Evolutionary conservation across 2,113 vertebrate species (phyloP), one percentile per base, ranked within the genome.

Genomic region (Xenopus laevis): DNA sequence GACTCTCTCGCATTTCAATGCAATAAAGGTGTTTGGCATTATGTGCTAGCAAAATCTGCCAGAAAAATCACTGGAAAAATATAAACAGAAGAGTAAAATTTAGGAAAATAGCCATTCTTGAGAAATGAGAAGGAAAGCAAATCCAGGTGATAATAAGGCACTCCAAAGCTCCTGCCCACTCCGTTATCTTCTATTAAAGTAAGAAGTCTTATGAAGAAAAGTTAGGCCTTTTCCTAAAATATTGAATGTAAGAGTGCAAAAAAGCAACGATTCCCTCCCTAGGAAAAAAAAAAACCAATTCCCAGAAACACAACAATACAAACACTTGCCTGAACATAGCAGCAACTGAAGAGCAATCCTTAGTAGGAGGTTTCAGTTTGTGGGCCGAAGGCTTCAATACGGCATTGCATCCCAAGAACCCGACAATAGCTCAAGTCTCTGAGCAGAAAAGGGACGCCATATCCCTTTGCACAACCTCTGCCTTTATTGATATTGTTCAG

Each of bases 121-220:
- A 64, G 66, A 60, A 77, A 68, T 65, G 53, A 60, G 18, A 68
- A 15, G 50, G 73, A 58, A 75, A 70, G 46, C 74, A 69, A 68
- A 23, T 62, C 23, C 47, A 64, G 47, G 44, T 62, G 18, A 60
- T 23, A 60, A 55, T 77, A 70, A 77, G 74, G 74, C 74, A 77
- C 74, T 70, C 74, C 74, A 47, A 70, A 70, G 63, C 12, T 45
- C 68, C 58, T 63, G 66, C 66, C 66, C 63, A 50, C n/a, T 69
- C 47, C 11, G 47, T 12, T 50, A 16, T 50, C 13, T 7, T 40
- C 33, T 5, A 40, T 40, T 40, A 7, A 40, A 40, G 33, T 40
- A 40, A 40, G 33, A 40, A 40, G 33, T 4, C 6, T 40, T 40
- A 40, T 40, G 33, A 40, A 40, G 33, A 40, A 40, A 40, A 1